Base-by-base conservation (phyloP, 2,797 vertebrate genomes). In the Danio choprae region DNA sequence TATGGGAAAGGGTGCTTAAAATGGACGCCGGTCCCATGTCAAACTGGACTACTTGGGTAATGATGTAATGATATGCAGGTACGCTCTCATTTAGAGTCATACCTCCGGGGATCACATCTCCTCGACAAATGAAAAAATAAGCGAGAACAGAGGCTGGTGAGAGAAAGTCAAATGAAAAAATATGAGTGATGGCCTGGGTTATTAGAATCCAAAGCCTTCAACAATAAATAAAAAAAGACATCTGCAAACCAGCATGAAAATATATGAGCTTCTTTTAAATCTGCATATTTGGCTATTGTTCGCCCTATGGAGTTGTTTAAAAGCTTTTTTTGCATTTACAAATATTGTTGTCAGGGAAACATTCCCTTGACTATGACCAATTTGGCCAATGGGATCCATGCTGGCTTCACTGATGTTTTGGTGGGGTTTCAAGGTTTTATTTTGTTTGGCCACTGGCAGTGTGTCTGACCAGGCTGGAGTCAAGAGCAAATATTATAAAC, bases 51-150 rank as follows among this genome's bases (percentile, higher is more conserved):
- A 86, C 16, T 71, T 87, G 79, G 84, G 81, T 72, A 56, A 68
- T 82, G 81, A 63, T 69, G 80, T 87, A 90, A 90, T 92, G 81
- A 86, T 74, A 87, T 85, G 84, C 85, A 88, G 88, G 89, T 84
- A 81, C 88, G 86, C 87, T 88, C 82, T 79, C 87, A 86, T 48
- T 88, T 56, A 81, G 74, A 75, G 87, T 85, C 80, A 83, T 83
- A 82, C 86, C 80, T 86, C 20, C 40, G 44, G 86, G 83, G 71
- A 59, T 51, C 13, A 83, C 83, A 53, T 85, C 65, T 80, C 29
- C 82, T 88, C 87, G 89, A 89, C 77, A 81, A 84, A 81, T 85
- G 87, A 88, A 89, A 89, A 89, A 86, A 75, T 72, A 89, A 89
- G 75, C 29, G 60, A 87, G 81, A 82, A 83, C 78, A 78, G 81